phyloP scores from a whole-genome alignment of 2,113 vertebrate species.

The Synodontis membranacea region DNA sequence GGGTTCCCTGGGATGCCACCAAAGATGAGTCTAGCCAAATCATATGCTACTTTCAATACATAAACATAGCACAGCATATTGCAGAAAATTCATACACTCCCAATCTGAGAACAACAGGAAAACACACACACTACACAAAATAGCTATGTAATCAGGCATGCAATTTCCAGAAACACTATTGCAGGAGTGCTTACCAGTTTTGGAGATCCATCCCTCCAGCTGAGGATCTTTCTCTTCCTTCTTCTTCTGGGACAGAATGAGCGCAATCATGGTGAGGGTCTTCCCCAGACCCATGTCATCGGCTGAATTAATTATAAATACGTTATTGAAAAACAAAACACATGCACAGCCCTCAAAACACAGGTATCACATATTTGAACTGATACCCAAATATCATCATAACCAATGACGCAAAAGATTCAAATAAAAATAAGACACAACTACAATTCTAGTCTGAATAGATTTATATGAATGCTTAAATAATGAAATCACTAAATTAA shows the following conservation, averaged over 20 bases:
- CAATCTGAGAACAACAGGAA: neutral
- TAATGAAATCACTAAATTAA: neutral
- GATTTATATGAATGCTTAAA: neutral
- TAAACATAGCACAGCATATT: neutral
- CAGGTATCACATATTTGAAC: neutral
- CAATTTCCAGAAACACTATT: neutral
- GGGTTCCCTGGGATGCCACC: slow-evolving; percentile 75
- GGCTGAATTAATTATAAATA: slow-evolving; percentile 68
- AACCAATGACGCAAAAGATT: neutral
- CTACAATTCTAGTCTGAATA: neutral
- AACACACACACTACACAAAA: neutral
- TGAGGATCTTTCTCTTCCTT: slow-evolving; percentile 64
- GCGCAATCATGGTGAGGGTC: slow-evolving; percentile 91
- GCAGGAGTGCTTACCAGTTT: slow-evolving; percentile 72
- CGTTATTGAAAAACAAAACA: neutral
- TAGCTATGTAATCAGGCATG: neutral
- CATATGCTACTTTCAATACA: neutral
- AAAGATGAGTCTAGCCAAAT: slow-evolving; percentile 70
- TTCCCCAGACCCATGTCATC: slow-evolving; percentile 98
- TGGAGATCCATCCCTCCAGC: slow-evolving; percentile 77
- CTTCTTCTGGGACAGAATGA: slow-evolving; percentile 82
- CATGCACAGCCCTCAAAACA: too few species aligned
- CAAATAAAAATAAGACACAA: neutral
- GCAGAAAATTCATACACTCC: neutral
- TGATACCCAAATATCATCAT: neutral